phyloP scores from a whole-genome alignment of 2,113 vertebrate genomes.

The Sander vitreus region DNA sequence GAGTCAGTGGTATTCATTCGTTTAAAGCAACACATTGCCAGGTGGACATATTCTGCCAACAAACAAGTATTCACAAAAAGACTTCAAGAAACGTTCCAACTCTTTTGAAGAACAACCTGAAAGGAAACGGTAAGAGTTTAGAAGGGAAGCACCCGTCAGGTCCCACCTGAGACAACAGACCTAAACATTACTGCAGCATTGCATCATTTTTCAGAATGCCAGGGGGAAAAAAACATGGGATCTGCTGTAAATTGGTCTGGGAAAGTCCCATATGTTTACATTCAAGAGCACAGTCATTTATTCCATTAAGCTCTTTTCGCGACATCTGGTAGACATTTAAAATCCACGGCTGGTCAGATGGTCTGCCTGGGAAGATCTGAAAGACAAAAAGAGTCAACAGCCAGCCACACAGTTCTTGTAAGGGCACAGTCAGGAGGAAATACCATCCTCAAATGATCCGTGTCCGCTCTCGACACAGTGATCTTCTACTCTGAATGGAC shows the following conservation, averaged over 20 bases:
- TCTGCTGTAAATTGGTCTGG: constrained; percentile 36
- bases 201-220: neutral
- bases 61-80: constrained; percentile 39
- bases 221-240: neutral
- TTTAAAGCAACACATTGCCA: constrained; percentile 37
- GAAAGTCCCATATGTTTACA: constrained; percentile 53
- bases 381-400: constrained; percentile 57
- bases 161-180: constrained; percentile 33
- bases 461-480: neutral
- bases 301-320: constrained; percentile 35
- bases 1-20: constrained; percentile 73
- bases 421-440: constrained; percentile 13
- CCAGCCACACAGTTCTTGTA: neutral
- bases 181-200: neutral
- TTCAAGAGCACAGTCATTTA: constrained; percentile 45
- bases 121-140: constrained; percentile 51
- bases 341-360: constrained; percentile 33
- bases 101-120: constrained; percentile 46
- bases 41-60: constrained; percentile 55
- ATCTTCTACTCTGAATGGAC: neutral
- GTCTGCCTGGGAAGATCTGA: constrained; percentile 57
- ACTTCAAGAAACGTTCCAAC: neutral
- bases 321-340: constrained; percentile 63
- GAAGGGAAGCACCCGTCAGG: neutral
- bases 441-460: constrained; percentile 24